These are phyloP conservation scores for Ectropis grisescens DNA, from an alignment of 1,140 invertebrate species.

Conservation along the genomic window DNA sequence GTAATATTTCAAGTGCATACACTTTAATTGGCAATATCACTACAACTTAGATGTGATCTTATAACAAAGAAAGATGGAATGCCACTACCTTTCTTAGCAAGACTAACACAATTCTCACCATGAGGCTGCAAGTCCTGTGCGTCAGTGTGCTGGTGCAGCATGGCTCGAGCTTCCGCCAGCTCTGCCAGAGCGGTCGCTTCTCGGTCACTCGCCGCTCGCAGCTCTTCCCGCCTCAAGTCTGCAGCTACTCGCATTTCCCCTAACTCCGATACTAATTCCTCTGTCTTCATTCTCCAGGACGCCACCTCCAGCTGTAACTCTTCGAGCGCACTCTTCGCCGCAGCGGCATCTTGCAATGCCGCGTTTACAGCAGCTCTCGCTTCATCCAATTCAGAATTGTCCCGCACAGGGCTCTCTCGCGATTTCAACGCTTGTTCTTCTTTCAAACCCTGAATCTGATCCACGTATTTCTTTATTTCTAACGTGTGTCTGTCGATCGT, in stretches of 20 bases:
- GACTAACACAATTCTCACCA: conserved; percentile 34
- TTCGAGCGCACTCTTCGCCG: conserved; percentile 34
- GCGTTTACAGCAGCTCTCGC: conserved; percentile 22
- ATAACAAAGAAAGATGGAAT: too few species aligned
- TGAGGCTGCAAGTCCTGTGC: conserved; percentile 41
- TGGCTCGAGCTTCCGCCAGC: conserved; percentile 36
- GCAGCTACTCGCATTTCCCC: conserved; percentile 37
- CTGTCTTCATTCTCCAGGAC: conserved; percentile 41
- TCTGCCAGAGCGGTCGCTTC: conserved; percentile 42
- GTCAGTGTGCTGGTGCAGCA: conserved; percentile 35
- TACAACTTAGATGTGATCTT: too few species aligned
- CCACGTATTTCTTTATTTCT: conserved; percentile 39
- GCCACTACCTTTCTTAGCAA: too few species aligned
- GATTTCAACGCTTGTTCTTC: conserved; percentile 29
- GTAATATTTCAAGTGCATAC: too few species aligned
- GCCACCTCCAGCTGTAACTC: conserved; percentile 28
- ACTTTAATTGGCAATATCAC: too few species aligned
- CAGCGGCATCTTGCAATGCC: conserved; percentile 27
- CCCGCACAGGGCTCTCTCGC: conserved; percentile 33
- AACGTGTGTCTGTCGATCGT: conserved; percentile 23
- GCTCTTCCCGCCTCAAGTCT: conserved; percentile 36
- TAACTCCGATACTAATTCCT: conserved; percentile 39
- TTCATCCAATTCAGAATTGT: conserved; percentile 46
- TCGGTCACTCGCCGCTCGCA: conserved; percentile 31
- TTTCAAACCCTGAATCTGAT: conserved; percentile 40